Evolutionary conservation across 92 coral and sea anemone species (phyloP).

Genomic region (Virgularia gustaviana): DNA sequence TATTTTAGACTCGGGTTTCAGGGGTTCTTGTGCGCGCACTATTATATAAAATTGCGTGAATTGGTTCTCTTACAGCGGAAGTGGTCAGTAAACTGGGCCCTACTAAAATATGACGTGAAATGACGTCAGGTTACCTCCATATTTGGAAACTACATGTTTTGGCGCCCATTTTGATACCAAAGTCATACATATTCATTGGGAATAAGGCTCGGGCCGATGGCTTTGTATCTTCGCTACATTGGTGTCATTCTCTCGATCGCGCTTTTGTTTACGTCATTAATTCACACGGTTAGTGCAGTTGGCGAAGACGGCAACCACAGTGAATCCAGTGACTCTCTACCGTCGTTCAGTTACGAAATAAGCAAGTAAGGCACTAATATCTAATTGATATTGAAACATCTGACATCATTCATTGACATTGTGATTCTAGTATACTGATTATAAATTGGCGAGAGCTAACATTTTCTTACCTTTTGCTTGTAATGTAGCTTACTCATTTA

Average conservation of each 20-base stretch:
- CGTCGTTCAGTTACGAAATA: not conserved
- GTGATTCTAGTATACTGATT: too few species aligned
- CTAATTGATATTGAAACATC: too few species aligned
- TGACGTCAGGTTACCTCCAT: not conserved
- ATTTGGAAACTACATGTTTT: slow-evolving; percentile 12
- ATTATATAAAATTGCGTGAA: not conserved
- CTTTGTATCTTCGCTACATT: not conserved
- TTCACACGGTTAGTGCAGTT: not conserved
- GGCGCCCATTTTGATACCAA: slow-evolving; percentile 17
- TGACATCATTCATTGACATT: too few species aligned
- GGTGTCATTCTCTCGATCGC: not conserved
- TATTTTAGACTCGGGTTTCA: not conserved
- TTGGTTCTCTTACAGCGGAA: not conserved
- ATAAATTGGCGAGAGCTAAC: too few species aligned
- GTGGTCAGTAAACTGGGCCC: not conserved
- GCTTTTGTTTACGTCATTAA: not conserved
- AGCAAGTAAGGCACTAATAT: slow-evolving; percentile 15
- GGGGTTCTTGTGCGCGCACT: not conserved
- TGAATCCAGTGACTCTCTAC: not conserved
- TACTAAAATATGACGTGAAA: too few species aligned
- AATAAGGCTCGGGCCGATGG: not conserved
- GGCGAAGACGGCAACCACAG: not conserved
- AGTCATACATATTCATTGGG: not conserved
- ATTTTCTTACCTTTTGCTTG: too few species aligned
- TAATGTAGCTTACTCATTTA: too few species aligned